Percentiles rank a stretch among this genome's conserved stretches.
These are phyloP conservation scores for Melanotaenia maccullochi DNA, from an alignment of 2,797 vertebrate species.

Conservation along the genomic window DNA sequence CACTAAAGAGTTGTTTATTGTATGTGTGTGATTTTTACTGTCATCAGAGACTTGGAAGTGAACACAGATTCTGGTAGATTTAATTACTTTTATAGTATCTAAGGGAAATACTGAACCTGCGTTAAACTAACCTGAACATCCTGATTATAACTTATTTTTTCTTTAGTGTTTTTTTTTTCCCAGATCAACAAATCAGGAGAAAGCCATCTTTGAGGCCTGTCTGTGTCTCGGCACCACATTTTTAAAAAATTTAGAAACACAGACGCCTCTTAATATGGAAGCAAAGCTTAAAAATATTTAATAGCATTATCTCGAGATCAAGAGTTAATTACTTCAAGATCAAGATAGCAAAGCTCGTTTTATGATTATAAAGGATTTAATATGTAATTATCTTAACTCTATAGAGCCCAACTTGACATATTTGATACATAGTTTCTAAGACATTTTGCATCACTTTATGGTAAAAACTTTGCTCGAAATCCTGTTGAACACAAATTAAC, in stretches of 20 bases:
- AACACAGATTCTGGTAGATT: neutral
- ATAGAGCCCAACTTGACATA: too few species aligned
- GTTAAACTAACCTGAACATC: neutral
- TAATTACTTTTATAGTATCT: neutral
- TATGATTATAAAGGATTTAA: too few species aligned
- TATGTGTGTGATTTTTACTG: neutral
- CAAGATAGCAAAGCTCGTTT: too few species aligned
- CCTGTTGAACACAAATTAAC: too few species aligned
- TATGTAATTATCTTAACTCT: too few species aligned
- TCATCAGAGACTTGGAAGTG: neutral
- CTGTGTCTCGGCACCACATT: neutral
- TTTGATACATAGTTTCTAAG: too few species aligned
- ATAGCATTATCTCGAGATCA: too few species aligned
- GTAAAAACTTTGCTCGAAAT: too few species aligned
- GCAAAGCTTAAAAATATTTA: too few species aligned
- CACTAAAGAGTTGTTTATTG: neutral
- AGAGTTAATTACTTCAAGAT: too few species aligned
- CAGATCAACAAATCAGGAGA: neutral
- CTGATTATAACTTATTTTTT: neutral
- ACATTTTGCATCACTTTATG: too few species aligned
- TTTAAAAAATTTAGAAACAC: neutral
- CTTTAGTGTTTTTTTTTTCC: neutral
- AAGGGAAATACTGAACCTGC: neutral
- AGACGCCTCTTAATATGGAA: neutral
- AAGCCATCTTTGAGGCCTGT: neutral